These are phyloP conservation scores for Malurus leucopterus DNA, from an alignment of 2,797 vertebrate species.

Conservation along the genomic window DNA sequence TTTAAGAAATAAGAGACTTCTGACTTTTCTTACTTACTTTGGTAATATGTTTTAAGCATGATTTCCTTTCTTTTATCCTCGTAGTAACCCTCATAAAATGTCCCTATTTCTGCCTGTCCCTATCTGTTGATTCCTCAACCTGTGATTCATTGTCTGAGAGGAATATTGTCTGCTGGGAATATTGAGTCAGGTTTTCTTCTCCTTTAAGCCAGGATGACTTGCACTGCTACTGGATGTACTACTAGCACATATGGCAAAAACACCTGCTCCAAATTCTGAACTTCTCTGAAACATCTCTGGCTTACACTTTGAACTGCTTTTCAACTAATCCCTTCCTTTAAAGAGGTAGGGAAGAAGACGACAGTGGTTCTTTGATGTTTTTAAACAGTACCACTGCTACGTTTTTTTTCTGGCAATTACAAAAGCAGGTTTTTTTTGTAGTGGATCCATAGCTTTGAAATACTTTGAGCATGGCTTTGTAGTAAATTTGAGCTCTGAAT, in stretches of 20 bases:
- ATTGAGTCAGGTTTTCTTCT: slow-evolving; percentile 48
- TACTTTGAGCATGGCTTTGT: not conserved
- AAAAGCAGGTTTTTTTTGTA: not conserved
- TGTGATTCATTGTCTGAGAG: slow-evolving; percentile 37
- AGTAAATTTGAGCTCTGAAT: slow-evolving; percentile 16
- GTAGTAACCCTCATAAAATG: not conserved
- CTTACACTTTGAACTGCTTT: slow-evolving; percentile 57
- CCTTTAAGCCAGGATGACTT: slow-evolving; percentile 43
- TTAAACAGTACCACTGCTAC: slow-evolving; percentile 23
- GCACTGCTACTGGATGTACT: slow-evolving; percentile 43
- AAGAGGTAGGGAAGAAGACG: slow-evolving; percentile 23
- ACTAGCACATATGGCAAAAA: slow-evolving; percentile 48
- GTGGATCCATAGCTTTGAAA: slow-evolving; percentile 4
- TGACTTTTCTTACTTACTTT: not conserved
- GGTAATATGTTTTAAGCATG: not conserved
- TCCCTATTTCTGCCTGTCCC: not conserved
- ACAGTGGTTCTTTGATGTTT: slow-evolving; percentile 51
- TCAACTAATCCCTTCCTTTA: slow-evolving; percentile 54
- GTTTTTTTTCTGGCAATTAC: not conserved
- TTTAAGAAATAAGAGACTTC: not conserved
- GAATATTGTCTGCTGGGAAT: slow-evolving; percentile 17
- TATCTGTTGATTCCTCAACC: not conserved
- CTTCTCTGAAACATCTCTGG: slow-evolving; percentile 27
- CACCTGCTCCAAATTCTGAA: slow-evolving; percentile 55
- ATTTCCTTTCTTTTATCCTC: not conserved